Evolutionary conservation across 2,797 vertebrate species (phyloP), one percentile per base, ranked within the genome.

Genomic region (Chloroceryle amazona): DNA sequence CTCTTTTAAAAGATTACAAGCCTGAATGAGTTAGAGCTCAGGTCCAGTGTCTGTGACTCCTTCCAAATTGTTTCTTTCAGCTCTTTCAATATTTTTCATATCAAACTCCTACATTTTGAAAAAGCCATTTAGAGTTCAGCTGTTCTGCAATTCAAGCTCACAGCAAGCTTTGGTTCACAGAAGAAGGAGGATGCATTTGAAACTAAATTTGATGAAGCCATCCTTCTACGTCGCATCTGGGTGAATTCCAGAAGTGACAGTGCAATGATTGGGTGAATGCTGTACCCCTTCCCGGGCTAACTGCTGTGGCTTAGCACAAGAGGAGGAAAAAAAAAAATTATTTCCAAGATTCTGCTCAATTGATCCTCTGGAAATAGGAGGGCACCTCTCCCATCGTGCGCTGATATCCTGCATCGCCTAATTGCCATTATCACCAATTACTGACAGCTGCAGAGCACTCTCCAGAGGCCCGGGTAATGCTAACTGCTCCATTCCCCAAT

Each of bases 1-100:
- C 81, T 91, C 86, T 91, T 86, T 72, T 80, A 88, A 96, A 94
- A 91, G 93, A 84, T 78, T 63, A 94, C 72, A 92, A 93, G 95
- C 72, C 76, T 81, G 76, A 94, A 91, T 44, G 83, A 86, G 85
- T 86, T 61, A 54, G 89, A 90, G 86, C 25, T 25, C 33, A 47
- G 78, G 95, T 91, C 93, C 51, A 55, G 79, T 39, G 72, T 89
- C 94, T 61, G 80, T 87, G 89, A 90, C 90, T 93, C 63, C 80
- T 83, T 84, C 91, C 90, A 92, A 90, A 93, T 71, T 25, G 55
- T 94, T 94, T 94, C 91, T 84, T 97, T 95, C 20, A 37, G 90
- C 35, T 89, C 72, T 89, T 92, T 93, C 89, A 88, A 49, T 89
- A 92, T 95, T 90, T 95, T 92, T 87, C 93, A 75, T 72, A 65